Evolutionary conservation across 2,797 vertebrate genomes (phyloP).

Genomic region (Aratinga solstitialis): DNA sequence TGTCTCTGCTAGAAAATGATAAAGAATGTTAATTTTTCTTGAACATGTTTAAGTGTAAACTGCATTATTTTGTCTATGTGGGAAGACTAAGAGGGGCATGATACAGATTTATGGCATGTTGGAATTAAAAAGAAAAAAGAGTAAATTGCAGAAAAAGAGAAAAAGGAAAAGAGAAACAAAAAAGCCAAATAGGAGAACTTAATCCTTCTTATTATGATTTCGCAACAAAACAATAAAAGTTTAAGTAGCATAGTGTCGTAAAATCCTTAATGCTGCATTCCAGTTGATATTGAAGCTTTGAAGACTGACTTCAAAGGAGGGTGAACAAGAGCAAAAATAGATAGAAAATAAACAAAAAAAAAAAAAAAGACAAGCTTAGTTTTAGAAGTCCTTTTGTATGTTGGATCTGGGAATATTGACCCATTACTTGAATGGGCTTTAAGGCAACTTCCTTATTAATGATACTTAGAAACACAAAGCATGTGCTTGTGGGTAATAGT

Average conservation of each 20-base stretch:
- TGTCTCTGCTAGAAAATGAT: conserved; percentile 81
- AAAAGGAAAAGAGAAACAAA: conserved; percentile 22
- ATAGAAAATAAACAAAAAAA: conserved; percentile 70
- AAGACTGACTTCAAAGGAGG: conserved; percentile 71
- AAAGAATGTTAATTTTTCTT: conserved; percentile 83
- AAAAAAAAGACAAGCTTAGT: conserved; percentile 18
- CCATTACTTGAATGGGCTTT: conserved; percentile 32
- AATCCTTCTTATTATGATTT: conserved; percentile 76
- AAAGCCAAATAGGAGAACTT: conserved; percentile 64
- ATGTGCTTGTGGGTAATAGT: conserved; percentile 10
- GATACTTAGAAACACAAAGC: conserved; percentile 54
- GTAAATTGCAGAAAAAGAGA: conserved; percentile 7
- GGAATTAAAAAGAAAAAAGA: conserved; percentile 54
- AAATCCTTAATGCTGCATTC: conserved; percentile 75
- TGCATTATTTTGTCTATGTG: conserved; percentile 73
- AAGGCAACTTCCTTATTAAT: conserved; percentile 46
- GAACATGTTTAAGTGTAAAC: conserved; percentile 74
- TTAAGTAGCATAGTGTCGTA: conserved; percentile 71
- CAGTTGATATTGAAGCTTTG: conserved; percentile 70
- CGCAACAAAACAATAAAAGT: conserved; percentile 76
- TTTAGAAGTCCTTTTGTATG: conserved; percentile 55
- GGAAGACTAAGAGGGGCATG: conserved; percentile 59
- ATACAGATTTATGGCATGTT: conserved; percentile 72
- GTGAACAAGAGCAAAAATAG: conserved; percentile 59
- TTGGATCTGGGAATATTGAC: conserved; percentile 43